A percentile compares a stretch with the other conserved stretches of the same genome.
phyloP scores from a whole-genome alignment of 2,113 vertebrate species.

The Cygnus atratus region DNA sequence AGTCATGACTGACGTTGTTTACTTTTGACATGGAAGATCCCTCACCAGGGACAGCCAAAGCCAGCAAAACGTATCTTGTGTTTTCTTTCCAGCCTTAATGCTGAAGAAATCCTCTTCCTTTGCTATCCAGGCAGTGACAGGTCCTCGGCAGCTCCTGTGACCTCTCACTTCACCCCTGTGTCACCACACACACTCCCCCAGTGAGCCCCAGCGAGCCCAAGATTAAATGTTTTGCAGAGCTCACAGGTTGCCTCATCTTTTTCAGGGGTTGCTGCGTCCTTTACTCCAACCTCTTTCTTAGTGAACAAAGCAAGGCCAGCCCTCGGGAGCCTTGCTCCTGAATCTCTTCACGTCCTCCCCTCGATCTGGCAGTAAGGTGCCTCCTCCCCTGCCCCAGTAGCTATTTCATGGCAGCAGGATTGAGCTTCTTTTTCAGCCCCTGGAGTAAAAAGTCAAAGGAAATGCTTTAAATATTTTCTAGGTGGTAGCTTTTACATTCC shows the following conservation, averaged over 20 bases:
- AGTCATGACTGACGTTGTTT: not conserved
- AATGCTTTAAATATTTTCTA: not conserved
- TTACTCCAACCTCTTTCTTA: not conserved
- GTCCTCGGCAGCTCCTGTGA: not conserved
- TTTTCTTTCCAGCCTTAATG: not conserved
- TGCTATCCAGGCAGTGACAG: not conserved
- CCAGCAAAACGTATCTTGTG: not conserved
- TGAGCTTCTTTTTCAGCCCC: not conserved
- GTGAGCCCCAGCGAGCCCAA: rapidly evolving
- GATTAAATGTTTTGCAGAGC: not conserved
- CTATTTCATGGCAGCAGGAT: not conserved
- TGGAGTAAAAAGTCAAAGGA: not conserved
- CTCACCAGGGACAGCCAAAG: not conserved
- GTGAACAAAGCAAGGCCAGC: not conserved
- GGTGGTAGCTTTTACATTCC: not conserved
- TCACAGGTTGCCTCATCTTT: not conserved
- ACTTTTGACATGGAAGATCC: not conserved
- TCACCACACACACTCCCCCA: rapidly evolving
- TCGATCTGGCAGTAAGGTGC: not conserved
- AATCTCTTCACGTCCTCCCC: not conserved
- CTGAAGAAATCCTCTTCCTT: not conserved
- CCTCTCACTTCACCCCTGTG: not conserved
- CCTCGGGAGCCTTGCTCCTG: not conserved
- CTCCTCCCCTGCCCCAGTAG: rapidly evolving
- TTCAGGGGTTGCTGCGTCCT: not conserved